These are phyloP conservation scores for Salmo trutta DNA, from an alignment of 2,797 vertebrate species.

Conservation along the genomic window DNA sequence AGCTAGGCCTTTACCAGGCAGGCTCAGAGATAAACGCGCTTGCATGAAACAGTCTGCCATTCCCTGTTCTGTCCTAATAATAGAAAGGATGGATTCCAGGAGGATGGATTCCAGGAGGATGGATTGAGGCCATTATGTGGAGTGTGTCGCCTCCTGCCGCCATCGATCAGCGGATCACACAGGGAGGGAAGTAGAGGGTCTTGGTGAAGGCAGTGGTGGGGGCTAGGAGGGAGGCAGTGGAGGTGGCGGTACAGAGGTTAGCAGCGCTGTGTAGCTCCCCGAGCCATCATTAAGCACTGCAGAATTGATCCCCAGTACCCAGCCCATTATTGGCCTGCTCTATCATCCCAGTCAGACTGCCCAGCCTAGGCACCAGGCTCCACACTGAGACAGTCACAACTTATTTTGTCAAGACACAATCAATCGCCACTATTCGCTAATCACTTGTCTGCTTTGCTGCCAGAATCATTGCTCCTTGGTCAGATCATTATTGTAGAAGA, in stretches of 20 bases:
- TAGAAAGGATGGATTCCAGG: no score
- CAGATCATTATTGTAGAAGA: neutral
- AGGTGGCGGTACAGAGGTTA: conserved; percentile 53
- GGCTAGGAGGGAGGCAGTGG: conserved; percentile 49
- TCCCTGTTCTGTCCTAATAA: no score
- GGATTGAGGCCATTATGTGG: neutral
- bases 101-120: no score
- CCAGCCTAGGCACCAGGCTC: conserved; percentile 34
- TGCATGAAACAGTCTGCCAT: conserved; percentile 20
- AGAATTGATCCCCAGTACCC: conserved; percentile 54
- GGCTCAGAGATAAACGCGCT: conserved; percentile 30
- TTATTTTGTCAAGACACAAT: neutral
- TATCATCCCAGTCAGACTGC: conserved; percentile 42
- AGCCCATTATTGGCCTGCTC: conserved; percentile 57
- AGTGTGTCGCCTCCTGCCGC: conserved; percentile 33
- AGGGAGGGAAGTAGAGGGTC: conserved; percentile 21
- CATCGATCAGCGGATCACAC: conserved; percentile 53
- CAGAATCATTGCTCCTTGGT: neutral
- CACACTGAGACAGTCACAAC: conserved; percentile 31
- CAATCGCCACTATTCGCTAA: neutral
- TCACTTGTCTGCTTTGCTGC: neutral
- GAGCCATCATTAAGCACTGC: conserved; percentile 34
- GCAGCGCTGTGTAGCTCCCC: conserved; percentile 43
- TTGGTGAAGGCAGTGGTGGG: neutral
- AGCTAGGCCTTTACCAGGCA: conserved; percentile 9